Evolutionary conservation across 1,140 invertebrate genomes (phyloP).

Genomic region (Oscheius sp.): DNA sequence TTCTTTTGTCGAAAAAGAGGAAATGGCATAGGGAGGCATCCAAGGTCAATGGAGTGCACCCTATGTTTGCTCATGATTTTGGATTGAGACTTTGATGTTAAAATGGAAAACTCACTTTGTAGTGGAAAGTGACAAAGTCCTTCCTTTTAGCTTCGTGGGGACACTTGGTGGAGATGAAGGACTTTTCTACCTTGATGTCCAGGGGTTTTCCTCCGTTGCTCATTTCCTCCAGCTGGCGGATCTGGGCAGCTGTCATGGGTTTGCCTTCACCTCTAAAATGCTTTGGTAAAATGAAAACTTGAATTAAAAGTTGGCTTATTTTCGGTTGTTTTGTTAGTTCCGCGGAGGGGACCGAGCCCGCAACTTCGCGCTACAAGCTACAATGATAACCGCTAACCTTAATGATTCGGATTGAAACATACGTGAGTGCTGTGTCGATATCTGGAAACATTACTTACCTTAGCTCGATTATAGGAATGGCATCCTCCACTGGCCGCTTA

Average conservation of each 20-base stretch:
- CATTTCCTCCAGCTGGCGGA: slow-evolving; percentile 53
- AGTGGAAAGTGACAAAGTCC: slow-evolving; percentile 60
- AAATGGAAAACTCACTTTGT: slow-evolving; percentile 57
- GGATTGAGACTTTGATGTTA: background rate
- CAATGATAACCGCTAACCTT: too few relatives aligned
- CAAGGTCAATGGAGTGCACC: too few relatives aligned
- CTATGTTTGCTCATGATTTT: background rate
- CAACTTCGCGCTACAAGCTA: too few relatives aligned
- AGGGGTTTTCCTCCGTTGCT: slow-evolving; percentile 54
- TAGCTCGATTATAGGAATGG: slow-evolving; percentile 58
- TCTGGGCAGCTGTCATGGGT: slow-evolving; percentile 59
- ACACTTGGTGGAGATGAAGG: slow-evolving; percentile 53
- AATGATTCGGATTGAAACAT: too few relatives aligned
- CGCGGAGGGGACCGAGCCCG: too few relatives aligned
- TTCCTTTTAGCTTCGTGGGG: slow-evolving; percentile 46
- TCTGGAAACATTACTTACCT: background rate
- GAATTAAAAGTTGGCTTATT: too few relatives aligned
- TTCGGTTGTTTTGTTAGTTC: too few relatives aligned
- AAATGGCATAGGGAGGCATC: too few relatives aligned
- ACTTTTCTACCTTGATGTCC: slow-evolving; percentile 58
- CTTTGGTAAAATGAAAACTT: too few relatives aligned
- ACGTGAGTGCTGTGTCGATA: too few relatives aligned
- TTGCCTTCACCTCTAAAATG: slow-evolving; percentile 54
- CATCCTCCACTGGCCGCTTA: slow-evolving; percentile 47
- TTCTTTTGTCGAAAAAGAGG: too few relatives aligned